Evolutionary conservation across 2,888 invertebrate species (phyloP), one percentile per base, ranked within the genome.

Genomic region (Hedya salicella): DNA sequence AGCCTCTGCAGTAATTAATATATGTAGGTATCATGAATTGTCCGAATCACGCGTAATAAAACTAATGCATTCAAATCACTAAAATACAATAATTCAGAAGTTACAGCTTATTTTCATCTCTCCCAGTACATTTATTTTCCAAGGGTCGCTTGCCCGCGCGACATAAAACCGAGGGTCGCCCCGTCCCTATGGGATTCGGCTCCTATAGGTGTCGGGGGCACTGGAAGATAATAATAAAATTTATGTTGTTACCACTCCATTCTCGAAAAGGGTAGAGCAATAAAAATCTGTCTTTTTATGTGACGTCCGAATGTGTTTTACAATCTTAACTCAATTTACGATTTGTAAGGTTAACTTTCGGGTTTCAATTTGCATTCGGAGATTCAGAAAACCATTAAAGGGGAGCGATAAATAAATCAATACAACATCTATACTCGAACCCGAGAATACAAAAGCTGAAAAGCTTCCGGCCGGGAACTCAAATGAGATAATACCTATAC

Each of bases 281-380:
- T 60, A 65, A 60, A 65, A 30, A 48, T 53, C 30, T 46, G 40
- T 9, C 11, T 42, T 53, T 60, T 60, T 60, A 60, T 60, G 65
- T 14, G 44, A 32, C 39, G 13, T 25, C 36, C 54, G 39, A 13
- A 25, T 44, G 48, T 56, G 42, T 21, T 36, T 52, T 59, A 59
- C 57, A 57, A 59, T 64, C 57, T 57, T 50, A 50, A 54, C 17
- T 30, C n/a, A 36, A 25, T 64, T 64, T 59, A 64, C 57, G 50
- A 57, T 17, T 64, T 21, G 44, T 16, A 21, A 36, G 50, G 42
- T 50, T 50, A 16, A 40, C 19, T 56, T 54, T 48, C 42, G 21
- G 42, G 50, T 59, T 50, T 52, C 42, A 36, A 52, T 25, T 56
- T 14, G 13, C 16, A 16, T 39, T 32, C 9, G 32, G 36, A 44